Evolutionary conservation across 2,888 invertebrate genomes (phyloP), one percentile per base, ranked within the genome.

Genomic region (Glyphotaelius pellucidus): DNA sequence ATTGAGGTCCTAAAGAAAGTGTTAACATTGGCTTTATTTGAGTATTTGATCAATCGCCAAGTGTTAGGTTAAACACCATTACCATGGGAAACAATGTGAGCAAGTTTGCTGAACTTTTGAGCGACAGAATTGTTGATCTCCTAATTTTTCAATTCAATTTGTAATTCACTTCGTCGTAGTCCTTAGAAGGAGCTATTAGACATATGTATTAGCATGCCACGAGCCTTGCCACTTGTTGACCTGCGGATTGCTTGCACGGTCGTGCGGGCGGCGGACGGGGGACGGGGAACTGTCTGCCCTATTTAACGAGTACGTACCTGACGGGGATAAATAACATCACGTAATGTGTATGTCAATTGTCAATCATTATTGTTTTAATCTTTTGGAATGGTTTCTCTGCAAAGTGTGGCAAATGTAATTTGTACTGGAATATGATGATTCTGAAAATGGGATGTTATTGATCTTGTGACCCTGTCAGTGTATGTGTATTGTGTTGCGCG

Each of bases 241-340:
- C 42, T 35, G 86, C 15, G 42, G 42, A 47, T 86, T 42, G 86
- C 86, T 47, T n/a, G 25, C 86, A n/a, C n/a, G 30, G 25, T 67
- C 67, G 9, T n/a, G 67, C 67, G 7, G 67, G 25, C 67, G 31
- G 86, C 14, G 86, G 42, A 86, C 38, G 86, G 86, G 86, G 35
- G 86, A 86, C 47, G 86, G 86, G 35, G 86, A 86, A 86, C 86
- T 42, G 35, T 79, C 88, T 89, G 88, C 88, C 88, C 88, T 89
- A 79, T 89, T 89, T 89, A 89, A 89, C 32, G 79, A 88, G 88
- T 31, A 32, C 88, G 79, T 89, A 31, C 19, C 88, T 80, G 79
- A 38, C 88, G 79, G 88, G 88, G 31, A 79, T 32, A 89, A 80
- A 31, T 25, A 38, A 86, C 42, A 42, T 86, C 86, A n/a, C 86